Evolutionary conservation across 2,113 vertebrate species (phyloP), one percentile per base, ranked within the genome.

Genomic region (Trinectes maculatus): DNA sequence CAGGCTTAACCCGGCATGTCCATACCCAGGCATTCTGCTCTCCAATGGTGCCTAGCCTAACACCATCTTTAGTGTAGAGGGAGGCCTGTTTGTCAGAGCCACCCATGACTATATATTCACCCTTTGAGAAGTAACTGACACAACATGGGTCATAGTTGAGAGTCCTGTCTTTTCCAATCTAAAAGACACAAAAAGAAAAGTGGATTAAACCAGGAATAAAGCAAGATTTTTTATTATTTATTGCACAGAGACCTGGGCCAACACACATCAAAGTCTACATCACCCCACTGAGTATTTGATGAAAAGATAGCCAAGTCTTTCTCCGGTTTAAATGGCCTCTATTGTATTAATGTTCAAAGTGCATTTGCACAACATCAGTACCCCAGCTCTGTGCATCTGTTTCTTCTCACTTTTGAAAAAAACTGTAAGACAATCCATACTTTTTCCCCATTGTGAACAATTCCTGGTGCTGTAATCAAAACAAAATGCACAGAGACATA

Each of bases 11-110:
- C 71, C 89, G 93, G 84, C 97, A 99, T 0, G 94, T 93, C 97
- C 97, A 99, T 77, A 98, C 96, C 97, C 97, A 98, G 68, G 95
- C 93, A 77, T 81, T 95, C 83, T 96, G 97, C 80, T 99, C 96
- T 21, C 95, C 96, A 11, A 99, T 85, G 53, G 92, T 91, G 21
- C 96, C 95, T 1, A 99, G 94, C 5, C 93, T n/a, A n/a, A n/a
- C n/a, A n/a, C 98, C 98, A 0, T 97, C 96, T 89, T 95, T 98
- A 0, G 98, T 99, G 92, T 97, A 97, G 52, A 99, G 96, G 10
- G 96, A 98, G 1, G 95, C 96, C 83, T 97, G 96, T 29, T 94
- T 96, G 62, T 99, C 97, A 0, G 98, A 98, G 6, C 98, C 98
- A 6, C 97, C 94, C 89, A 98, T 89, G 65, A 99, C 82, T 28